Base-by-base conservation (phyloP, 53 echinoderm and acorn worm genomes). In the Henricia sp. region DNA sequence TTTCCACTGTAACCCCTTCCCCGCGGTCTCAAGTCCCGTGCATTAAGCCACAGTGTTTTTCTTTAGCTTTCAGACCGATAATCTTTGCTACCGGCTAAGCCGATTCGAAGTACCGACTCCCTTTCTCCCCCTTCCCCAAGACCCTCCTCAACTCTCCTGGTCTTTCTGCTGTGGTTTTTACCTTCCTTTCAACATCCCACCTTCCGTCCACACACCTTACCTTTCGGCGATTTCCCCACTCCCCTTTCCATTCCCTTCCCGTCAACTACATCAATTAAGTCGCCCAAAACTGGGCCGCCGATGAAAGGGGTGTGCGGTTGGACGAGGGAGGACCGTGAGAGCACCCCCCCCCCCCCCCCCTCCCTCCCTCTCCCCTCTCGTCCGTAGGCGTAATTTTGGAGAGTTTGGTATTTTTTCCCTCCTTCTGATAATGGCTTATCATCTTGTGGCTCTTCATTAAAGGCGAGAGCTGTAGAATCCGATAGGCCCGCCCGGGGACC, bases 1-100 rank as follows among this genome's bases (percentile, higher is more conserved):
- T 64, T n/a, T 35, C 36, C 26, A 14, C 34, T 30, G 6, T 34
- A 4, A 32, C 16, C 64, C 64, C 64, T 41, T n/a, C 29, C 14
- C 20, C 70, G 19, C 26, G 46, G 44, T n/a, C 25, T 26, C 46
- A 16, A 16, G 11, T 13, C 43, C 23, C n/a, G 25, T 60, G 52
- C 80, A 21, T 80, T 80, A 80, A 80, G 62, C 64, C 63, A 32
- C 64, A 76, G 57, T 76, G 59, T 76, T 57, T 76, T 57, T 76
- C 76, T 76, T 76, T 41, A 59, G 5, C 58, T 52, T 59, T 24
- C 76, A 55, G 42, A 36, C 51, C 34, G 17, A 62, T 80, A 80
- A 80, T 80, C 62, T 44, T 13, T 64, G 80, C 80, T 80, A 44
- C 62, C 44, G 80, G 64, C 63, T 64, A 43, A 80, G 48, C 32